Percentiles rank a stretch among this genome's conserved stretches.
Evolutionary conservation across 1,140 invertebrate genomes (phyloP).

Genomic region (Atta colombica): DNA sequence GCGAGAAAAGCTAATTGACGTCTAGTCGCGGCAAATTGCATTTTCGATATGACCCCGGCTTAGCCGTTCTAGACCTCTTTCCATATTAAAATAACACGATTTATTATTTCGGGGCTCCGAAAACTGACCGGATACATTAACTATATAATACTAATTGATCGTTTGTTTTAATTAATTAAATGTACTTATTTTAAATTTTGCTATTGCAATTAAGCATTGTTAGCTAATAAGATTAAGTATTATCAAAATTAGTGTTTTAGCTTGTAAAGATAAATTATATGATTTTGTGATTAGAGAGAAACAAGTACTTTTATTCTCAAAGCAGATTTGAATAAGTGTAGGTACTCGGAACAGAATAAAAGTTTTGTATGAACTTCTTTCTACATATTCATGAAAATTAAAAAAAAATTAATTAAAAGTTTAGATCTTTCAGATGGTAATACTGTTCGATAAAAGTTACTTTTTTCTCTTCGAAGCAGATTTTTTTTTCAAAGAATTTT

Average conservation of each 20-base stretch:
- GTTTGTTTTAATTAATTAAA: neutral
- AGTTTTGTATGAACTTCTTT: neutral
- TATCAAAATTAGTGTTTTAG: neutral
- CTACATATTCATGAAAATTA: neutral
- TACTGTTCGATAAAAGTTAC: no score
- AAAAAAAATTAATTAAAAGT: neutral
- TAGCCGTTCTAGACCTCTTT: constrained; percentile 39
- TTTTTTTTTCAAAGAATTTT: no score
- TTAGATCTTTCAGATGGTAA: neutral
- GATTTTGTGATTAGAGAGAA: neutral
- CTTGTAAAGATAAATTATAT: neutral
- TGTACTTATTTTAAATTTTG: neutral
- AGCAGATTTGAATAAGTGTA: neutral
- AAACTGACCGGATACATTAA: neutral
- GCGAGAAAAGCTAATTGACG: constrained; percentile 61
- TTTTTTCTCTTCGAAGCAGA: no score
- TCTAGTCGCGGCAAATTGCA: constrained; percentile 65
- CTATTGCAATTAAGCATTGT: neutral
- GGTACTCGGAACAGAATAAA: neutral
- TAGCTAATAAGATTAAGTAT: neutral
- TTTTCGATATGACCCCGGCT: constrained; percentile 62
- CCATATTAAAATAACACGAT: constrained; percentile 14
- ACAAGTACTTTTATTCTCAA: neutral
- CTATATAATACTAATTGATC: neutral
- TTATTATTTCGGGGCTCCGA: constrained; percentile 18